A percentile compares a stretch with the other conserved stretches of the same genome.
phyloP scores from a whole-genome alignment of 2,113 vertebrate genomes.

The Apteryx mantelli region DNA sequence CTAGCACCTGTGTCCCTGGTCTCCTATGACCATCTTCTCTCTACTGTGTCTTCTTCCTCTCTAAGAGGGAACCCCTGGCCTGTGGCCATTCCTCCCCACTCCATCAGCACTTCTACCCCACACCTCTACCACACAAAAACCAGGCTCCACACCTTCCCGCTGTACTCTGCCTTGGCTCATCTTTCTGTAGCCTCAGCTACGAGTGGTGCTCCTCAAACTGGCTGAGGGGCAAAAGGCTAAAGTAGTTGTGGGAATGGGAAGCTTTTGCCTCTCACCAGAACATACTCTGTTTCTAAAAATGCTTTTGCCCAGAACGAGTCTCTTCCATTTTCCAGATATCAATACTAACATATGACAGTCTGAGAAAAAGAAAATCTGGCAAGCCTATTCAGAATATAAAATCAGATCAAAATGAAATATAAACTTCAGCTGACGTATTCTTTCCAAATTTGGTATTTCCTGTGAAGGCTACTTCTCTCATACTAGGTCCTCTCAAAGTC shows the following conservation, averaged over 20 bases:
- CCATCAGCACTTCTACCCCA: neutral
- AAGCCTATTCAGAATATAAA: conserved; percentile 1
- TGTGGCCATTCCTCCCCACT: neutral
- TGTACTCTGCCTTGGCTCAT: neutral
- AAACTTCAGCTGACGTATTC: neutral
- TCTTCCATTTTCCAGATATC: neutral
- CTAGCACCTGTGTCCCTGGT: neutral
- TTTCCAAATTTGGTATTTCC: conserved; percentile 12
- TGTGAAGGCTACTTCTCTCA: neutral
- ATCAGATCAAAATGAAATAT: neutral
- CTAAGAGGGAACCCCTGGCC: neutral
- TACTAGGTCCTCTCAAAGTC: neutral
- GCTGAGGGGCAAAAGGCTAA: neutral
- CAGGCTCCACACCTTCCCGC: neutral
- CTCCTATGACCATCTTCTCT: neutral
- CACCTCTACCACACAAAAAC: neutral
- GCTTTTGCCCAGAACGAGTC: neutral
- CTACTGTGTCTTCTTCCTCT: neutral
- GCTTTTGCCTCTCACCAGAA: accelerated
- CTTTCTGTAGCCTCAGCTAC: neutral
- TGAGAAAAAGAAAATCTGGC: neutral
- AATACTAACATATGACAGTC: neutral
- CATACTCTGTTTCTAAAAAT: neutral
- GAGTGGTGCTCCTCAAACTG: neutral
- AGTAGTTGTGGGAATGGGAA: neutral